Evolutionary conservation across 2,113 vertebrate species (phyloP).

Genomic region (Chitala chitala): DNA sequence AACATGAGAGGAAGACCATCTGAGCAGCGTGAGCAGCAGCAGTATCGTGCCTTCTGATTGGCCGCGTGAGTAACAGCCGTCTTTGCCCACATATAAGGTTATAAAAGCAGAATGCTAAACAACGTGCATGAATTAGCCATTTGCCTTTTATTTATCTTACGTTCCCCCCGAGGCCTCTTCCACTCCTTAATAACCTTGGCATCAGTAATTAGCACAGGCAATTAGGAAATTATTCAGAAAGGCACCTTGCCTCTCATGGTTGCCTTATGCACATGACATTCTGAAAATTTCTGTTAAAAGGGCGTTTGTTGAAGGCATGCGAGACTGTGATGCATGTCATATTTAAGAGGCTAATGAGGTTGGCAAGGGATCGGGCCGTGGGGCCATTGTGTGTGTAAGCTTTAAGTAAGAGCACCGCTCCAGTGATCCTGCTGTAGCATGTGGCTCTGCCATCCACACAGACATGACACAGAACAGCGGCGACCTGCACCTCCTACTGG

Average conservation of each 20-base stretch:
- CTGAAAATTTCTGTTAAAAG: slow-evolving; percentile 3
- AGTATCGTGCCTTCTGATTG: not conserved
- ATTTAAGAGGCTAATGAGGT: not conserved
- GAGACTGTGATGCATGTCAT: not conserved
- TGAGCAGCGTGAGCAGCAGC: too few relatives aligned
- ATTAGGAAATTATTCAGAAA: slow-evolving; percentile 16
- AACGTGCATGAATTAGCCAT: not conserved
- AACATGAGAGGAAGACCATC: not conserved
- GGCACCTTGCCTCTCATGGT: not conserved
- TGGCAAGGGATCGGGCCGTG: not conserved
- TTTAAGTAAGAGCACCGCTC: slow-evolving; percentile 39
- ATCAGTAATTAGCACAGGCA: slow-evolving; percentile 4
- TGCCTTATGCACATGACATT: not conserved
- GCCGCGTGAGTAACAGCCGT: not conserved
- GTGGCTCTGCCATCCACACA: not conserved
- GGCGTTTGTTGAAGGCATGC: not conserved
- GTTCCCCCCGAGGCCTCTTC: not conserved
- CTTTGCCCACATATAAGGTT: not conserved
- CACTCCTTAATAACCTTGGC: not conserved
- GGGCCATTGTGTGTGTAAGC: not conserved
- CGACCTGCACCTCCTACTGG: slow-evolving; percentile 33
- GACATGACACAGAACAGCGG: slow-evolving; percentile 12
- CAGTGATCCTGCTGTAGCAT: not conserved
- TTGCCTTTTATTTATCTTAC: not conserved
- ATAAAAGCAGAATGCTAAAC: not conserved